Evolutionary conservation across 1,140 invertebrate species (phyloP).

Genomic region (Venustaconcha ellipsiformis): DNA sequence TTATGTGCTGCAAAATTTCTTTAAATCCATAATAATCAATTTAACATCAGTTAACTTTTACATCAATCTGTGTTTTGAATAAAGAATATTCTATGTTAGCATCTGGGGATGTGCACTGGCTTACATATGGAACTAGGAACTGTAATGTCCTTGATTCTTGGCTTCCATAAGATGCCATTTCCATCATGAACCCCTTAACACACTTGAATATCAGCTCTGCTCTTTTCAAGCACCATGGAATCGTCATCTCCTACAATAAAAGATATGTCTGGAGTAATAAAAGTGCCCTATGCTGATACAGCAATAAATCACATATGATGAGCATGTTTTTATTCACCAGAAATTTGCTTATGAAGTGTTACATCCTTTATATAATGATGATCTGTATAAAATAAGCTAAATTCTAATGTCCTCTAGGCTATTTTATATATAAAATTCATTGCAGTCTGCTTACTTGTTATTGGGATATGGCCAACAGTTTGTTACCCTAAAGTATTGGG

Average conservation of each 20-base stretch:
- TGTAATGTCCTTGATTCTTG: slow-evolving; percentile 90
- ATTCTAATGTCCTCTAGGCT: no score
- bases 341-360: no score
- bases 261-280: not conserved
- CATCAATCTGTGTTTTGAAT: not conserved
- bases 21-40: not conserved
- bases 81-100: not conserved
- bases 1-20: not conserved
- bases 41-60: not conserved
- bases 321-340: no score
- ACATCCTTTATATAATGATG: no score
- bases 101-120: slow-evolving; percentile 15
- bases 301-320: no score
- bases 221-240: slow-evolving; percentile 93
- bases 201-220: slow-evolving; percentile 98
- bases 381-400: no score
- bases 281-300: not conserved
- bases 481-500: no score
- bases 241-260: slow-evolving; percentile 85
- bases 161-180: slow-evolving; percentile 88
- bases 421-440: no score
- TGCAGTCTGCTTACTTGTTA: no score
- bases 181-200: slow-evolving; percentile 99
- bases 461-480: no score
- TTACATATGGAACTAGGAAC: slow-evolving; percentile 83